Percentiles rank a stretch among this genome's conserved stretches.
These are phyloP conservation scores for Ibycter americanus DNA, from an alignment of 2,797 vertebrate genomes.

Conservation along the genomic window DNA sequence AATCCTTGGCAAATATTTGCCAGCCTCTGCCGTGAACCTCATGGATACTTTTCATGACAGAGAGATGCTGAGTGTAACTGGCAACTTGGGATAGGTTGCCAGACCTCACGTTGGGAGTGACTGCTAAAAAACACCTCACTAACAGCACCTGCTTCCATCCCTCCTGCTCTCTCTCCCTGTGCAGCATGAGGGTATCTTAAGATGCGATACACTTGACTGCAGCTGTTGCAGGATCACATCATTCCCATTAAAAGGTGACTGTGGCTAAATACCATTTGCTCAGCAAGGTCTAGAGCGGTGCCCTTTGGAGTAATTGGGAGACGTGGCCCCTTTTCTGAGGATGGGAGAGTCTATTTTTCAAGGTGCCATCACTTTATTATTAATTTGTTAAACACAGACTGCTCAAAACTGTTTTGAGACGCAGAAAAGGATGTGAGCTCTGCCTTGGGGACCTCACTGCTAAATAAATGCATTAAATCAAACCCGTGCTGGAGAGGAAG, in stretches of 20 bases:
- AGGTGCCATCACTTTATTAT: not conserved
- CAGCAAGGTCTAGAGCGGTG: not conserved
- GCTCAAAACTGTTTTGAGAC: not conserved
- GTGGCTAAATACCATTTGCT: not conserved
- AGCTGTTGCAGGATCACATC: not conserved
- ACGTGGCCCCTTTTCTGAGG: not conserved
- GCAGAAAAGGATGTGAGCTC: not conserved
- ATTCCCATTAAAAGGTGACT: slow-evolving; percentile 29
- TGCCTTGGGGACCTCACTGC: not conserved
- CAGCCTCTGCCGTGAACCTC: not conserved
- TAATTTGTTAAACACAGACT: slow-evolving; percentile 35
- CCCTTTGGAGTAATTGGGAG: slow-evolving; percentile 20
- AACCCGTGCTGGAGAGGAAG: not conserved
- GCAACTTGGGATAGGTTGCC: not conserved
- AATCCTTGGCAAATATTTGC: slow-evolving; percentile 68
- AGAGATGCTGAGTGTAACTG: not conserved
- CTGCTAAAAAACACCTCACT: not conserved
- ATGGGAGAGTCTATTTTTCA: not conserved
- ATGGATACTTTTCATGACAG: not conserved
- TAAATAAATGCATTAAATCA: slow-evolving; percentile 16
- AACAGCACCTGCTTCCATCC: not conserved
- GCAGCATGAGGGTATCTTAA: not conserved
- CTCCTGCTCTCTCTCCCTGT: not conserved
- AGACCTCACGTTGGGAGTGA: not conserved
- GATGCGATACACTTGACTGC: not conserved